Base-by-base conservation (phyloP, 2,888 invertebrate genomes). In the Sympetrum striolatum region DNA sequence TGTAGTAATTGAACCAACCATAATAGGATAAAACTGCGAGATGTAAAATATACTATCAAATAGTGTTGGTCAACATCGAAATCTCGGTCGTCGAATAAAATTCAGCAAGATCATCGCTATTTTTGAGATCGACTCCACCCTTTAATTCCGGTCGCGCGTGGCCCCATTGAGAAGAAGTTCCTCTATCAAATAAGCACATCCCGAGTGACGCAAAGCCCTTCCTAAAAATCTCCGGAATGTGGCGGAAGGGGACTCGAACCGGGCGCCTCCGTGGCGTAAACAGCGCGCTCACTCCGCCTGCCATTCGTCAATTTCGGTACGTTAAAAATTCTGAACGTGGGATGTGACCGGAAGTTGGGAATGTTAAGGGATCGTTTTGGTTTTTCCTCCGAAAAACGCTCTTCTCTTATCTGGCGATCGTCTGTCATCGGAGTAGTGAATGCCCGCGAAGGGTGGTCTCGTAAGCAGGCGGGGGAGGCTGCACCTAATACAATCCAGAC, bases 281-380 rank as follows among this genome's bases (percentile, higher is more conserved):
- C 82, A 82, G 58, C 35, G 10, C 44, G 44, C 44, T 6, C 44
- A 82, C 82, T 82, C 53, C 53, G 82, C 82, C 82, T 82, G 82
- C 82, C 82, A 82, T 82, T 58, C 60, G 86, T 86, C 86, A 60
- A 86, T 60, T 86, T 86, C 60, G 35, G 60, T 18, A 37, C 37
- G 37, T 58, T 86, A 86, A 64, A 86, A 86, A 86, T 60, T 37
- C 37, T 60, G 39, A 39, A 22, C 39, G 81, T 37, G 86, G 86
- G 35, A n/a, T 60, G 86, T 37, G 86, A 39, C 86, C 58, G 86
- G 86, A 86, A 86, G 86, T 60, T 86, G 86, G 86, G 44, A 86
- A 86, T 60, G 60, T 39, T 86, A 86, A 86, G 86, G 60, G 60
- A 86, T 37, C 60, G 86, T 37, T 86, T 82, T 58, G 58, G 82